Evolutionary conservation across 2,797 vertebrate genomes (phyloP), one percentile per base, ranked within the genome.

Genomic region (Orestias chungarensis): DNA sequence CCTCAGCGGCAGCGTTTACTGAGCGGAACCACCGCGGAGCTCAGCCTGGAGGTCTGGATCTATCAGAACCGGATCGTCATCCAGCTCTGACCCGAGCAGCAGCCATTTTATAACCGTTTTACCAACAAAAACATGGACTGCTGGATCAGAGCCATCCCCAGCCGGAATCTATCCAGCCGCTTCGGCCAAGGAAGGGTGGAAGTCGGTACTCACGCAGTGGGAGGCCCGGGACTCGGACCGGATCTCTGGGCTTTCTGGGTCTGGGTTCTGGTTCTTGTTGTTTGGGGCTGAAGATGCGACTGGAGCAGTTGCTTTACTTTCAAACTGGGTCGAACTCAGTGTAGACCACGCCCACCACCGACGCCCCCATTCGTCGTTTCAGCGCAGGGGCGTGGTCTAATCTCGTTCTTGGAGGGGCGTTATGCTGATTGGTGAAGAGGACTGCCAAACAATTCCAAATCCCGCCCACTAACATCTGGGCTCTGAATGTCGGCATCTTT

Each of bases 251-350:
- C 44, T 76, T 47, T 47, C 38, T 0, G 71, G 79, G 15, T 81
- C 64, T 46, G 18, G 73, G 75, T 33, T 67, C 82, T 82, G 85
- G 81, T 83, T 86, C 82, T 87, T 88, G 86, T 83, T 88, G 89
- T 90, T 87, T 65, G 79, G 50, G 71, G 62, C 43, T 79, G 85
- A 66, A 78, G 72, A 82, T 49, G 80, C 71, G 79, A 88, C 86
- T 88, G 84, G 71, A 88, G 81, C 66, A 66, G 75, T 71, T 75
- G 83, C 49, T 86, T 86, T 89, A 85, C 85, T 86, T 91, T 92
- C 89, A 89, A 90, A 91, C 88, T 88, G 91, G 90, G 84, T 88
- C 86, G 89, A 91, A 82, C 88, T 82, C 12, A n/a, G 64, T 65
- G 12, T 0, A 42, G 35, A 40, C 61, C 61, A 59, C 89, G 76